Base-by-base conservation (phyloP, 2,113 vertebrate genomes). In the Phocoena sinus region DNA sequence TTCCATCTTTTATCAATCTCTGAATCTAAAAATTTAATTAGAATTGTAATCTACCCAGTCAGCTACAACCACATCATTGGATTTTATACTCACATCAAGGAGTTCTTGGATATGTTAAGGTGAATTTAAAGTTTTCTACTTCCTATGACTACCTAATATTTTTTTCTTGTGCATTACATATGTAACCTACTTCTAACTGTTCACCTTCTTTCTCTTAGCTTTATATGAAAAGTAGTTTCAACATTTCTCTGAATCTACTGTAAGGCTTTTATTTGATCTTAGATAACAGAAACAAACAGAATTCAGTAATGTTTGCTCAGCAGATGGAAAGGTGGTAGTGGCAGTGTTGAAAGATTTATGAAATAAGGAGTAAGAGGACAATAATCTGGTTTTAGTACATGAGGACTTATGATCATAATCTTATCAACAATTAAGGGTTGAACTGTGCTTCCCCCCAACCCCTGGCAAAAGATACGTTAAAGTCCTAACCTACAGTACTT, bases 1-100 rank as follows among this genome's bases (percentile, higher is more conserved):
- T 90, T 63, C 41, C n/a, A 63, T 26, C 88, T 85, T 97, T 33
- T 96, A 73, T 73, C 63, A 89, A 80, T 97, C 53, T 68, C 88
- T 97, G 97, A 98, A 97, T 92, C 92, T 98, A 92, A 97, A 97
- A 60, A 82, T 56, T 74, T 98, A 98, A 97, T 98, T 84, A 97
- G 98, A 98, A 97, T 76, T 93, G 94, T 96, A 97, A 98, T 92
- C 71, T 97, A 96, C 89, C 94, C 74, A 97, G 91, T 94, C 85
- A 95, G 79, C 67, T 97, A 85, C 70, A 97, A 94, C 87, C 85
- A 25, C 47, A 84, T 63, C 58, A 68, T 77, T 87, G 96, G 91
- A 89, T 81, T 97, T 93, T 97, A 91, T 36, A 94, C 92, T 85
- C 21, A 11, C 8, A 38, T 23, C 47, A 73, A 73, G 33, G 44